Base-by-base conservation (phyloP, 2,888 invertebrate species). In the Laothoe populi region DNA sequence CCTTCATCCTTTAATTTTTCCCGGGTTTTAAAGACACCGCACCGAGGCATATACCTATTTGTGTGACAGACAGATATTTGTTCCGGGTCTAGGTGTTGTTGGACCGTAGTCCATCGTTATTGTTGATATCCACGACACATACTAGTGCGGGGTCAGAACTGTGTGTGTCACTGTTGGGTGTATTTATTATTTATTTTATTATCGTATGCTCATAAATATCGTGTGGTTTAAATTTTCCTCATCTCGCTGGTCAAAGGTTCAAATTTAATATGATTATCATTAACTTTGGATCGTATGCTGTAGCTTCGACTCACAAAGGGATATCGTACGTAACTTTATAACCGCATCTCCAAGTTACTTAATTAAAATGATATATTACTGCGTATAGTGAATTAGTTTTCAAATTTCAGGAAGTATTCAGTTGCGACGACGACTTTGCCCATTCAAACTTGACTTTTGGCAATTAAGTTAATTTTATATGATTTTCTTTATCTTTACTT, bases 231-330 rank as follows among this genome's bases (percentile, higher is more conserved):
- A n/a, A 83, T 78, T 44, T 40, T 44, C 60, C 57, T 57, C 57
- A 38, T 62, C 59, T 64, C 60, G 70, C 62, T 72, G 80, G 81
- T 78, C 80, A 79, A 78, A 84, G 82, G 79, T 81, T 74, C 66
- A 71, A 77, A 75, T 71, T 79, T 76, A 82, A 82, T 77, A 73
- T 78, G 77, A 82, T 79, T 75, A 75, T 76, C 79, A 81, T 83
- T 79, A 82, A 82, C 79, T 77, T 79, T 78, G 73, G 73, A 77
- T 75, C 64, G 66, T 68, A 72, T 68, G 72, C 68, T 73, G 70
- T 63, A 77, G 69, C 71, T 75, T 11, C 40, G 13, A 49, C 60
- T 49, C 60, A 24, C 49, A 40, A 60, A 60, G 60, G 60, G 49
- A 49, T 60, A 60, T 26, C 49, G 26, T 42, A 60, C 60, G 23